Percentiles rank a stretch among this genome's conserved stretches.
These are phyloP conservation scores for Gasterosteus nipponicus DNA, from an alignment of 2,113 vertebrate genomes.

Conservation along the genomic window DNA sequence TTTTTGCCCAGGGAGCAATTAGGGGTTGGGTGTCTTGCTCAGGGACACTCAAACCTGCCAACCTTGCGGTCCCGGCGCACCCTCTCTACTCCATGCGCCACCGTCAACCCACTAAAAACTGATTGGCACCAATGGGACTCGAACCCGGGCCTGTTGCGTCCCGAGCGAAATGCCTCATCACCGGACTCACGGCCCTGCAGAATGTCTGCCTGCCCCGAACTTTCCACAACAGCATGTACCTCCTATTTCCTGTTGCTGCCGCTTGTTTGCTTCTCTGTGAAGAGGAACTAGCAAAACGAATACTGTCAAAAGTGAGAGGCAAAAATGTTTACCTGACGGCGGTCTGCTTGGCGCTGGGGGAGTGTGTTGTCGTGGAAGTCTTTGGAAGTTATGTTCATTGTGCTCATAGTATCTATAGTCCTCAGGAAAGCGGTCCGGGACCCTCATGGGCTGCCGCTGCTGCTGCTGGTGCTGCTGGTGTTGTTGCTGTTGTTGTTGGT, in stretches of 20 bases:
- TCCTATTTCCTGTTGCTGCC: not conserved
- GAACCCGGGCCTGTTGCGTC: no score
- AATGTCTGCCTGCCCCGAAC: not conserved
- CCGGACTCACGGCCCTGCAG: no score
- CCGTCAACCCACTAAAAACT: no score
- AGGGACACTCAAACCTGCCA: no score
- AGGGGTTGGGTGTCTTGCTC: no score
- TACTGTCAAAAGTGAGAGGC: not conserved
- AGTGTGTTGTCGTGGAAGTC: conserved; percentile 79
- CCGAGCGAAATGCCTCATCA: no score
- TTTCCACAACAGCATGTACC: not conserved
- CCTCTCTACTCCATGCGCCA: no score
- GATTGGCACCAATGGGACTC: no score
- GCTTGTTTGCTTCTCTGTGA: not conserved
- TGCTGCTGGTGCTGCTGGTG: conserved; percentile 69
- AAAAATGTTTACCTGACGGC: conserved; percentile 82
- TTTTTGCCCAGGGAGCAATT: no score
- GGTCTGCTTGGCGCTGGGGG: conserved; percentile 89
- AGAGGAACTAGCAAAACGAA: not conserved
- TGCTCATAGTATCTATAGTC: conserved; percentile 95
- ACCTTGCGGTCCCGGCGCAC: no score
- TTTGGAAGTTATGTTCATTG: conserved; percentile 89
- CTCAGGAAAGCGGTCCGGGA: conserved; percentile 87
- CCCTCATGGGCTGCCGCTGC: conserved; percentile 70
- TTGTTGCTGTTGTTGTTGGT: conserved; percentile 64